These are phyloP conservation scores for Lagenorhynchus albirostris DNA, from an alignment of 2,113 vertebrate genomes.

Conservation along the genomic window DNA sequence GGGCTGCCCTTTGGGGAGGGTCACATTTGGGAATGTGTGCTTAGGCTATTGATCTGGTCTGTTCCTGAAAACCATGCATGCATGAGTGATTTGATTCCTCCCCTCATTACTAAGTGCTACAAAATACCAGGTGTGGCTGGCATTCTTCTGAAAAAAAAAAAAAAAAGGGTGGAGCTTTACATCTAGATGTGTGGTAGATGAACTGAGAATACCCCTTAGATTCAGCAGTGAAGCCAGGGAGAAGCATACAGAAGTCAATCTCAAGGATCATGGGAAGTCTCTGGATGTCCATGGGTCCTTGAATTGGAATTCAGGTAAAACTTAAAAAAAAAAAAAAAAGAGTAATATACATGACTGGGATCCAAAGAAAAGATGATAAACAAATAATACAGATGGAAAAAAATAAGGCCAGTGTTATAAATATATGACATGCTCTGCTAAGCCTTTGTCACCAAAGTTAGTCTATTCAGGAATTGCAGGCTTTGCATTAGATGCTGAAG, in stretches of 20 bases:
- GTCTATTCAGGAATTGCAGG: not conserved
- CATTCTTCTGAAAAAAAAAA: not conserved
- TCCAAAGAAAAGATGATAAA: conserved; percentile 14
- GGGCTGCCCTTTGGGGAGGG: not conserved
- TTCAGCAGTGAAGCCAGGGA: not conserved
- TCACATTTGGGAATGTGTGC: not conserved
- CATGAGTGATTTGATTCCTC: not conserved
- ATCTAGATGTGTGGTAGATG: not conserved
- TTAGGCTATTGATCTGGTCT: not conserved
- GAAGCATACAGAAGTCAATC: not conserved
- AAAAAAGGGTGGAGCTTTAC: not conserved
- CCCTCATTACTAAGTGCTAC: not conserved
- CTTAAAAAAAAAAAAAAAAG: not conserved
- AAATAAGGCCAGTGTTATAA: not conserved
- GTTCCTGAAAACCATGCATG: not conserved
- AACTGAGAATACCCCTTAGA: not conserved
- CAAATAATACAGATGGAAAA: not conserved
- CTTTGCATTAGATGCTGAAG: not conserved
- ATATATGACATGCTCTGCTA: not conserved
- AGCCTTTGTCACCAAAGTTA: not conserved
- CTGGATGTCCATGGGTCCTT: not conserved
- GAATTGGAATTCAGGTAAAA: not conserved
- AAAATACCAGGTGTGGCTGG: not conserved
- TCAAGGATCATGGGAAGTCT: not conserved
- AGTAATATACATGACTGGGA: not conserved